Evolutionary conservation across 2,113 vertebrate species (phyloP).

Genomic region (Calypte anna): DNA sequence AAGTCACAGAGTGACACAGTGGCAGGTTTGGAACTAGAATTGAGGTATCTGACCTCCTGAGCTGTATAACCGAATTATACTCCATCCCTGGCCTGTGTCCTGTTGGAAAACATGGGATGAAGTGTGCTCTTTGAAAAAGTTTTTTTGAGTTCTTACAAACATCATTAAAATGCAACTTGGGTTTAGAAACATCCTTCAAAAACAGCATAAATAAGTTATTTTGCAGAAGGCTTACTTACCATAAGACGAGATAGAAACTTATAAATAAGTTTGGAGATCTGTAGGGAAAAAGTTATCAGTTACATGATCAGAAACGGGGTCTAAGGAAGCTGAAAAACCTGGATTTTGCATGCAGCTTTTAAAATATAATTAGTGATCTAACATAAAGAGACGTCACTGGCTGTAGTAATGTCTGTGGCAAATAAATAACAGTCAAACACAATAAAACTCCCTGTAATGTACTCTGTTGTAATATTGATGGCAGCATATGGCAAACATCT

Average conservation of each 20-base stretch:
- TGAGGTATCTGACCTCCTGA: neutral
- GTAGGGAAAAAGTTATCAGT: neutral
- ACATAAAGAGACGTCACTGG: conserved; percentile 75
- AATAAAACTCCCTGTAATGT: conserved; percentile 79
- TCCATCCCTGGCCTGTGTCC: neutral
- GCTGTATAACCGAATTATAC: neutral
- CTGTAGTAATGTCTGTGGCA: conserved; percentile 75
- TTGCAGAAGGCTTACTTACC: conserved; percentile 34
- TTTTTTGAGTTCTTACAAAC: neutral
- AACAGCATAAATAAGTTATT: conserved; percentile 54
- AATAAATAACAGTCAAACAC: conserved; percentile 81
- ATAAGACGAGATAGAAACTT: neutral
- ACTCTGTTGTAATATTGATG: conserved; percentile 79
- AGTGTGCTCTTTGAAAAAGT: neutral
- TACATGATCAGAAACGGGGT: neutral
- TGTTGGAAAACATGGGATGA: neutral
- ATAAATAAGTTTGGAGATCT: neutral
- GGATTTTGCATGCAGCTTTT: conserved; percentile 41
- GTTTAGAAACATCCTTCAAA: conserved; percentile 20
- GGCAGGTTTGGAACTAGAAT: neutral
- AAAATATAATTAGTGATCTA: conserved; percentile 69
- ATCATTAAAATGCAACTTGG: neutral
- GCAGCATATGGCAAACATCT: conserved; percentile 82
- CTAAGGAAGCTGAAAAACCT: neutral
- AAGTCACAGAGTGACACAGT: neutral